Percentiles rank a stretch among this genome's conserved stretches.
phyloP scores from a whole-genome alignment of 2,888 invertebrate genomes.

The Patella depressa region DNA sequence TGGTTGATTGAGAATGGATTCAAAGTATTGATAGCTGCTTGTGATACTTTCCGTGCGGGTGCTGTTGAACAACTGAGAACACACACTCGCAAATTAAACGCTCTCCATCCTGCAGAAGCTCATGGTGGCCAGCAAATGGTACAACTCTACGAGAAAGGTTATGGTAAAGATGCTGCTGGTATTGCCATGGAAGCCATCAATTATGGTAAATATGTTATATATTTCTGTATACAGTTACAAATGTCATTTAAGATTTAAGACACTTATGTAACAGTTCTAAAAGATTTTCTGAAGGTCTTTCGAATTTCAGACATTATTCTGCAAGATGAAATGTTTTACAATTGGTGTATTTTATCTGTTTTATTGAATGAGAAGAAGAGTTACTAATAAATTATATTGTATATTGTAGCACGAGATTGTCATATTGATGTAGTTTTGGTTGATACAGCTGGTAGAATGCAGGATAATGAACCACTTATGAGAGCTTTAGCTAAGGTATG shows the following conservation, averaged over 20 bases:
- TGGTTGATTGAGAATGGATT: constrained; percentile 99
- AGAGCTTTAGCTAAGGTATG: constrained; percentile 89
- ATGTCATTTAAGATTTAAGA: too few relatives aligned
- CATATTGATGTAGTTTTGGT: constrained; percentile 93
- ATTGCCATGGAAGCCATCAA: constrained; percentile 98
- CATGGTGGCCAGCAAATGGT: constrained; percentile 85
- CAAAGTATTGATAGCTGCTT: constrained; percentile 96
- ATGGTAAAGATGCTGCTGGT: constrained; percentile 98
- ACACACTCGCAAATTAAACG: constrained; percentile 92
- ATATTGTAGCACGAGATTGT: constrained; percentile 78
- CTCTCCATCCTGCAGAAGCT: constrained; percentile 86
- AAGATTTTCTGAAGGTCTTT: too few relatives aligned
- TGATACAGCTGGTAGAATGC: constrained; percentile 99
- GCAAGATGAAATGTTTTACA: neutral
- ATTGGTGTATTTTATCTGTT: neutral
- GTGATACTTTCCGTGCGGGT: constrained; percentile 99
- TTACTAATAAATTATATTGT: neutral
- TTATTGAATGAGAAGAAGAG: neutral
- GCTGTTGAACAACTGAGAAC: constrained; percentile 98
- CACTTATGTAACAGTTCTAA: too few relatives aligned
- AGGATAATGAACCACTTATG: constrained; percentile 99
- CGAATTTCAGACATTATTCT: neutral
- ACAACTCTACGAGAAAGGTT: constrained; percentile 97
- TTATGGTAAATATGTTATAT: constrained; percentile 74
- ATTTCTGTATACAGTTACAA: too few relatives aligned